Evolutionary conservation across 2,113 vertebrate genomes (phyloP).

Genomic region (Columba livia): DNA sequence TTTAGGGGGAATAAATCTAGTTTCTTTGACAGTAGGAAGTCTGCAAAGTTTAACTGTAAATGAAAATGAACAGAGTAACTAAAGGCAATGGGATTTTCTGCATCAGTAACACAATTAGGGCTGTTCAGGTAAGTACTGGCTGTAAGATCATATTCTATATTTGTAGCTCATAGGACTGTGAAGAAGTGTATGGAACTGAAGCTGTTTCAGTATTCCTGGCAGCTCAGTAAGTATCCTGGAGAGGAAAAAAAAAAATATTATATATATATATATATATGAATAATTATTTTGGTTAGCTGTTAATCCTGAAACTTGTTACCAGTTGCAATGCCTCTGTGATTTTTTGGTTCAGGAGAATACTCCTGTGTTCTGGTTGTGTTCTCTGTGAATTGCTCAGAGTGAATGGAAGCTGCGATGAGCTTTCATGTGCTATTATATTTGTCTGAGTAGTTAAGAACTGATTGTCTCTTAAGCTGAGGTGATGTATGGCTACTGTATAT

Average conservation of each 20-base stretch:
- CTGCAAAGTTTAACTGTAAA: neutral
- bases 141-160: neutral
- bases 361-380: neutral
- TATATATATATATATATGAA: too few species aligned
- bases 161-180: neutral
- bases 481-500: neutral
- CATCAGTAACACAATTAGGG: neutral
- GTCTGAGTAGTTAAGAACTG: neutral
- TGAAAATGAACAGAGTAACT: neutral
- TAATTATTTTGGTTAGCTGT: neutral
- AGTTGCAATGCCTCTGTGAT: neutral
- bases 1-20: neutral
- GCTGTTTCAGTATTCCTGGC: neutral
- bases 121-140: conserved; percentile 13
- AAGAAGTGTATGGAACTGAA: neutral
- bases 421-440: neutral
- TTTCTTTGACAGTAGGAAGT: neutral
- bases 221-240: neutral
- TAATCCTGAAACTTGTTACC: neutral
- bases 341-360: neutral
- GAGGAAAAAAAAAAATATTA: neutral
- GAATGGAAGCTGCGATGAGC: neutral
- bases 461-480: neutral
- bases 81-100: neutral
- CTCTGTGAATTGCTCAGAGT: neutral